Conservation (phyloP, 1,140 invertebrate genomes). For the Drosophila biarmipes region DNA sequence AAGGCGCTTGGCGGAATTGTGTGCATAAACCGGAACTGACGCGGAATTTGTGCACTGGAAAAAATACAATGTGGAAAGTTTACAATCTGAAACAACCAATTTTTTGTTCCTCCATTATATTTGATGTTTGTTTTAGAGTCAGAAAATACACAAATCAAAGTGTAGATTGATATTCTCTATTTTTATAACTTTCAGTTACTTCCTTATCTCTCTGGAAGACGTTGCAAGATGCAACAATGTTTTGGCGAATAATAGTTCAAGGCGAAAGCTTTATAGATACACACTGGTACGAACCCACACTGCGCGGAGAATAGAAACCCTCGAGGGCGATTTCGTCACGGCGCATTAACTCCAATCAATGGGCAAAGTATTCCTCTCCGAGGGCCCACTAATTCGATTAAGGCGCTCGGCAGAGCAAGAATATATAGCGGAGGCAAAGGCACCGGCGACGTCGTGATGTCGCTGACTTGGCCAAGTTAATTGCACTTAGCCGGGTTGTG, state of each 20-base stretch:
- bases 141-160: no score
- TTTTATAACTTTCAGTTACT: not conserved
- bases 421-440: slow-evolving; percentile 21
- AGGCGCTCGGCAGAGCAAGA: slow-evolving; percentile 56
- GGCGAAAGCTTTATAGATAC: slow-evolving; percentile 30
- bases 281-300: slow-evolving; percentile 13
- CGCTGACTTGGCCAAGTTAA: slow-evolving; percentile 64
- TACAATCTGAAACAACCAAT: no score
- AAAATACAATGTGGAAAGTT: not conserved
- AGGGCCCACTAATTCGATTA: slow-evolving; percentile 71
- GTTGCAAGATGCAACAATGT: slow-evolving; percentile 17
- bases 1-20: slow-evolving; percentile 40
- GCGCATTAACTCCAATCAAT: slow-evolving; percentile 79
- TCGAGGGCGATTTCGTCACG: slow-evolving; percentile 46
- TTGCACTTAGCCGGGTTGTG: slow-evolving; percentile 41
- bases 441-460: slow-evolving; percentile 17
- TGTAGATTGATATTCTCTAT: no score
- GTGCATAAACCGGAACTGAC: slow-evolving; percentile 71
- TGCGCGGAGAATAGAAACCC: slow-evolving; percentile 30
- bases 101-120: no score
- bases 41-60: slow-evolving; percentile 17
- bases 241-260: slow-evolving; percentile 31
- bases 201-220: not conserved
- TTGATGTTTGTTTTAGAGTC: no score
- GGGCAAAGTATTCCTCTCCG: slow-evolving; percentile 17